Conservation (phyloP, 2,888 invertebrate genomes). For the Asteroscopus sphinx region DNA sequence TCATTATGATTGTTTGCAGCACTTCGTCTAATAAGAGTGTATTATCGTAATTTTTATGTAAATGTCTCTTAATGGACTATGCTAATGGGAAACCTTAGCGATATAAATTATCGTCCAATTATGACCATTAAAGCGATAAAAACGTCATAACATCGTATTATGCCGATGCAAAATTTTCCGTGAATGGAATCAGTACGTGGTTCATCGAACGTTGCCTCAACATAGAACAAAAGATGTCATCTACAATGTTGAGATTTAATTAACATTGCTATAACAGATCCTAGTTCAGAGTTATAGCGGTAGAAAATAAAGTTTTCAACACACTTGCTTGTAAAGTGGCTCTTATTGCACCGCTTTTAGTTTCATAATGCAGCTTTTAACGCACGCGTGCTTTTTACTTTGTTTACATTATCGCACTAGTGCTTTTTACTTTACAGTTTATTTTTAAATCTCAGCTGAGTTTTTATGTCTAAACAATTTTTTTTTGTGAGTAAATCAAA, state of each 20-base stretch:
- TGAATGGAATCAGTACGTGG: slow-evolving; percentile 28
- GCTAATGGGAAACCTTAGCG: slow-evolving; percentile 7
- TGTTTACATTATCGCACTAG: too few species aligned
- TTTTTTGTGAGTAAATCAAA: too few species aligned
- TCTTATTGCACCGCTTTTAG: too few species aligned
- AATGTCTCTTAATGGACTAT: slow-evolving; percentile 16
- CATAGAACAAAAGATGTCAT: background rate
- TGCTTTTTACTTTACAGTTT: too few species aligned
- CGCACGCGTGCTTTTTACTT: too few species aligned
- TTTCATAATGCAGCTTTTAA: too few species aligned
- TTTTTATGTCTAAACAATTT: too few species aligned
- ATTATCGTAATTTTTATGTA: slow-evolving; percentile 2
- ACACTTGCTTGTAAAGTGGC: too few species aligned
- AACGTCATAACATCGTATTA: slow-evolving; percentile 22
- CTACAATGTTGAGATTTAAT: slow-evolving; percentile 6
- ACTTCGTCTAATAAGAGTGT: slow-evolving; percentile 1
- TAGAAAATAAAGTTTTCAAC: too few species aligned
- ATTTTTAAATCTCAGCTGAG: too few species aligned
- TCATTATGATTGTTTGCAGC: background rate
- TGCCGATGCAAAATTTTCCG: slow-evolving; percentile 38
- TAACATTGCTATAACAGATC: slow-evolving; percentile 27
- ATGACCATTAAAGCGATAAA: slow-evolving; percentile 15
- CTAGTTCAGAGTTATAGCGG: slow-evolving; percentile 12
- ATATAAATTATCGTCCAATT: slow-evolving; percentile 37
- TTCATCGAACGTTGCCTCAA: slow-evolving; percentile 25